These are phyloP conservation scores for Euphonia xanthogaster DNA, from an alignment of 2,797 vertebrate species.

Conservation along the genomic window DNA sequence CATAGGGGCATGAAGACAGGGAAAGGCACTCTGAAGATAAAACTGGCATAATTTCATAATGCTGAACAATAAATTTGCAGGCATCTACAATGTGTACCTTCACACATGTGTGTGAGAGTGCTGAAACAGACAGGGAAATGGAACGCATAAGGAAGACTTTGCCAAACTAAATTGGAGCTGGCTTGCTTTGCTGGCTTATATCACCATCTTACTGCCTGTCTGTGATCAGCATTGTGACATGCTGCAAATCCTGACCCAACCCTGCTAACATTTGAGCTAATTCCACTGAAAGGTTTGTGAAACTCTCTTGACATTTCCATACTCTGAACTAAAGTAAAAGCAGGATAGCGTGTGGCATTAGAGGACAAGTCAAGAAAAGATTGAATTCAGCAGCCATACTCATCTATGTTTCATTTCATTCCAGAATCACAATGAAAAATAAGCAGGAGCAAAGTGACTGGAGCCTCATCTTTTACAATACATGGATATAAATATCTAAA, in stretches of 20 bases:
- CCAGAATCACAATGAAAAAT: not conserved
- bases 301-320: not conserved
- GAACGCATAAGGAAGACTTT: not conserved
- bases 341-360: not conserved
- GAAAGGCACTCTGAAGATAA: not conserved
- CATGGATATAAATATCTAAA: not conserved
- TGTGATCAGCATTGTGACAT: not conserved
- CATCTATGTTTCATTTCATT: not conserved
- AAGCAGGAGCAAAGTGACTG: not conserved
- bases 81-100: not conserved
- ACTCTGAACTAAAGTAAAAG: not conserved
- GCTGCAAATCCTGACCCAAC: not conserved
- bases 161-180: not conserved
- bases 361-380: not conserved
- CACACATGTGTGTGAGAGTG: not conserved
- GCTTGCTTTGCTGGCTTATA: not conserved
- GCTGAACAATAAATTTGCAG: constrained; percentile 13
- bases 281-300: not conserved
- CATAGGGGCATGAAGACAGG: not conserved
- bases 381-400: not conserved
- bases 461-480: not conserved
- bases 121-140: constrained; percentile 17
- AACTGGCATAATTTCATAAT: not conserved
- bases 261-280: not conserved
- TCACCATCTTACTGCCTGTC: not conserved